Percentiles rank a stretch among this genome's conserved stretches.
Evolutionary conservation across 1,140 invertebrate species (phyloP).

Genomic region (Micrasema longulum): DNA sequence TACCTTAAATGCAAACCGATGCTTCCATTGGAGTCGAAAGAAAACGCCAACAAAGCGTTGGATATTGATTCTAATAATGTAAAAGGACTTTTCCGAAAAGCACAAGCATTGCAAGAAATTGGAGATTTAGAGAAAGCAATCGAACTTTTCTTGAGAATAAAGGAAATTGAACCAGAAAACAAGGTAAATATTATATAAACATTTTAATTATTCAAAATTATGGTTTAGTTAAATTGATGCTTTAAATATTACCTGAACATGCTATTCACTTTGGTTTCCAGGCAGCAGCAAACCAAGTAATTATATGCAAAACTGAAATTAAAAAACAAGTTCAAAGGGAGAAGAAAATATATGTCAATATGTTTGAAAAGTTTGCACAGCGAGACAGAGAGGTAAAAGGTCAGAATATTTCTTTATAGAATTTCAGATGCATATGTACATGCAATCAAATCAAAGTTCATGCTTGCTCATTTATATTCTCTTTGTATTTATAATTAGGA

Average conservation of each 20-base stretch:
- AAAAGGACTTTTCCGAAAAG: constrained; percentile 92
- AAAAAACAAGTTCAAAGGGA: constrained; percentile 84
- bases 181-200: constrained; percentile 57
- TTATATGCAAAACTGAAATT: constrained; percentile 79
- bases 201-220: constrained; percentile 8
- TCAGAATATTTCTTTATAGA: constrained; percentile 52
- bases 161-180: constrained; percentile 74
- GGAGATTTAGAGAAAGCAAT: constrained; percentile 85
- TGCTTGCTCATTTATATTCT: too few relatives aligned
- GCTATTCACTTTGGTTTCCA: constrained; percentile 43
- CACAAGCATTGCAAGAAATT: constrained; percentile 81
- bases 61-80: constrained; percentile 83
- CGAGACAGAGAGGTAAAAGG: constrained; percentile 80
- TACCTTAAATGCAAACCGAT: constrained; percentile 81
- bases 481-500: too few relatives aligned
- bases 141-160: constrained; percentile 82
- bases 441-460: too few relatives aligned
- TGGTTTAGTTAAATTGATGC: too few relatives aligned
- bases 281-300: constrained; percentile 85
- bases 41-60: constrained; percentile 77
- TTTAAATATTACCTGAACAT: too few relatives aligned
- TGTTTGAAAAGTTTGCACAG: constrained; percentile 92
- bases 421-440: too few relatives aligned
- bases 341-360: constrained; percentile 92
- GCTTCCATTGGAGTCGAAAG: constrained; percentile 78